phyloP scores from a whole-genome alignment of 1,140 invertebrate genomes.

The Papilio machaon region DNA sequence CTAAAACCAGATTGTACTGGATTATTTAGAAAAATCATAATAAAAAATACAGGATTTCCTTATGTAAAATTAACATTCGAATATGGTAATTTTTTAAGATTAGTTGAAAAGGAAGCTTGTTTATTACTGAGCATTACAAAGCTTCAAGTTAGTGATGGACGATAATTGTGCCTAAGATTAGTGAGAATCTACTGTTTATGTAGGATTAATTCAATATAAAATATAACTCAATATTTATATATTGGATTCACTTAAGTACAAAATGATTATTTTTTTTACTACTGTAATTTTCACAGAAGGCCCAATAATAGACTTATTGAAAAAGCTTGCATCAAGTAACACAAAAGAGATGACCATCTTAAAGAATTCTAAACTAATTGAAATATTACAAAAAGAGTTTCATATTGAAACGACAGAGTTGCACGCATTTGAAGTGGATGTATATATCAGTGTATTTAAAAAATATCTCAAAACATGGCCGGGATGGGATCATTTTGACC shows the following conservation, averaged over 20 bases:
- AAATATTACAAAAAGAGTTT: not conserved
- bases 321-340: not conserved
- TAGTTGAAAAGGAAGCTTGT: no score
- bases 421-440: not conserved
- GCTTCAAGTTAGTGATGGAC: no score
- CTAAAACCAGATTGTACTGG: no score
- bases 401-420: not conserved
- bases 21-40: no score
- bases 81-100: no score
- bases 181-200: no score
- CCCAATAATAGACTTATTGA: not conserved
- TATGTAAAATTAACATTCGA: no score
- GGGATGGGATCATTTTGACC: not conserved
- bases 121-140: no score
- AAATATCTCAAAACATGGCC: not conserved
- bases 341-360: not conserved
- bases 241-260: no score
- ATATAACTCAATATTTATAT: no score
- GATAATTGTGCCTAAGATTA: no score
- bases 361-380: not conserved
- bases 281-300: not conserved
- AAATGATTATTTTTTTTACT: not conserved
- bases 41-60: no score
- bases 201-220: not conserved
- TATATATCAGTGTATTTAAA: not conserved